phyloP scores from a whole-genome alignment of 2,888 invertebrate species.

The Pharmacophagus antenor region DNA sequence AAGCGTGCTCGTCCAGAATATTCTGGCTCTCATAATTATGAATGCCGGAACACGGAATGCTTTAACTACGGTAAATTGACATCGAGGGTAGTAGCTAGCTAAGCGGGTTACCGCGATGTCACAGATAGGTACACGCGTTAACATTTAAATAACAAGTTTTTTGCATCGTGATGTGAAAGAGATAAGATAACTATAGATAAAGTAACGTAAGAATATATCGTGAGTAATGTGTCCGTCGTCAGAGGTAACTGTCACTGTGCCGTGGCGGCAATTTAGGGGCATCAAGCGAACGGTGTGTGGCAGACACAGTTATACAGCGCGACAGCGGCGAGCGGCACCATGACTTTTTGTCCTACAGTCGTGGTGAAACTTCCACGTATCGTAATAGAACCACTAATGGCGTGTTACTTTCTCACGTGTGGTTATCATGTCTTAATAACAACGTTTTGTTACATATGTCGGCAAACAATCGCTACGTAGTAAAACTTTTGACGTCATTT shows the following conservation, averaged over 20 bases:
- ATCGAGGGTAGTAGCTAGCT: no score
- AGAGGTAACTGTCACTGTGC: constrained; percentile 2
- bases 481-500: no score
- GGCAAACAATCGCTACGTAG: no score
- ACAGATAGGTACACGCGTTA: no score
- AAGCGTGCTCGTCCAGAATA: no score
- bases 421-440: background rate
- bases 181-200: background rate
- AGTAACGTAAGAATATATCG: background rate
- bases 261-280: constrained; percentile 20
- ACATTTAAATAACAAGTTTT: no score
- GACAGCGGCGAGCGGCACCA: background rate
- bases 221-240: background rate
- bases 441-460: background rate
- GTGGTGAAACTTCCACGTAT: constrained; percentile 8
- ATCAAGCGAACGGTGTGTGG: constrained; percentile 15
- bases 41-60: no score
- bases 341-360: constrained; percentile 10
- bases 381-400: constrained; percentile 9
- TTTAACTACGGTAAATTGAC: no score
- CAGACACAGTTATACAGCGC: constrained; percentile 8
- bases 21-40: no score
- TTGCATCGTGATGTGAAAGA: background rate
- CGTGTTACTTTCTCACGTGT: constrained; percentile 2
- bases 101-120: no score